Evolutionary conservation across 2,113 vertebrate species (phyloP).

Genomic region (Elanoides forficatus): DNA sequence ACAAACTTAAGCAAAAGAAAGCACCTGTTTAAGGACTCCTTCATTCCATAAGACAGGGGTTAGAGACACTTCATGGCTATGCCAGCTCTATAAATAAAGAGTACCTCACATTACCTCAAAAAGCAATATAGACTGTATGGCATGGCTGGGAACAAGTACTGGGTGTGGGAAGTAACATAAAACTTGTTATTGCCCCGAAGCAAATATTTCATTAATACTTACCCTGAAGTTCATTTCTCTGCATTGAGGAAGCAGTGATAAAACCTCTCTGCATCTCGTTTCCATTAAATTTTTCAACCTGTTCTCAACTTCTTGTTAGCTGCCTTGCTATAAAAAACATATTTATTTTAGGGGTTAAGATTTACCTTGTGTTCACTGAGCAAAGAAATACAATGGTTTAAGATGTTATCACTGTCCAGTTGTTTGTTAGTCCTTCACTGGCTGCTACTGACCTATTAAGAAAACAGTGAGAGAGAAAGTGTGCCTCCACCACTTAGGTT

Average conservation of each 20-base stretch:
- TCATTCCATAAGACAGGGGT: neutral
- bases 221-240: neutral
- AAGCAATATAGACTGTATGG: neutral
- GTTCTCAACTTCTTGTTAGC: neutral
- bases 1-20: neutral
- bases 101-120: neutral
- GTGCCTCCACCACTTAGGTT: neutral
- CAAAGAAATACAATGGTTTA: neutral
- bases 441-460: neutral
- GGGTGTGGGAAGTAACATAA: neutral
- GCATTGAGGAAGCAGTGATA: neutral
- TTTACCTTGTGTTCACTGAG: neutral
- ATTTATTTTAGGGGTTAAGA: neutral
- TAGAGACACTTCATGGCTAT: neutral
- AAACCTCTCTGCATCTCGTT: neutral
- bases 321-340: neutral
- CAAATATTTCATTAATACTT: neutral
- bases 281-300: neutral
- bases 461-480: neutral
- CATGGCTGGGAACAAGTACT: neutral
- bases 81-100: neutral
- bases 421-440: neutral
- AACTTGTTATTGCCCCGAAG: neutral
- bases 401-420: fast-evolving
- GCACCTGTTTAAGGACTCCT: neutral